These are phyloP conservation scores for rat (Rattus norvegicus) DNA, from an alignment of 2,113 vertebrate species.

Conservation along the genomic window DNA sequence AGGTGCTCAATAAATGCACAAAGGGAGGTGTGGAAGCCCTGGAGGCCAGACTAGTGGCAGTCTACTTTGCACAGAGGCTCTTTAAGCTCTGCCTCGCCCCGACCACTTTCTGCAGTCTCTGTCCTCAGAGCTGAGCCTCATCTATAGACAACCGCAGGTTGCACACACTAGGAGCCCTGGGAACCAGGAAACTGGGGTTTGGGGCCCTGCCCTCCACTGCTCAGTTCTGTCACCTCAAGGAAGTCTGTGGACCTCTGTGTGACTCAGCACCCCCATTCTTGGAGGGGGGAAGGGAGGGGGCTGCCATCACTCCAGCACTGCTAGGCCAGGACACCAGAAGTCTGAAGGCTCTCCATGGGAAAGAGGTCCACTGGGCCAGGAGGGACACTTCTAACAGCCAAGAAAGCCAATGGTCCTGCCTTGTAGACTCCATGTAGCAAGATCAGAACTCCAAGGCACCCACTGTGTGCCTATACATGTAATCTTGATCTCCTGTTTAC, in stretches of 20 bases:
- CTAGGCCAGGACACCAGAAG: neutral
- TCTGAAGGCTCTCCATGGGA: neutral
- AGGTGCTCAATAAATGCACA: neutral
- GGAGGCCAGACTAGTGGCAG: accelerated
- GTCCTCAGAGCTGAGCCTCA: accelerated
- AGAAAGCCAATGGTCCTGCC: neutral
- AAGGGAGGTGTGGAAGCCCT: accelerated
- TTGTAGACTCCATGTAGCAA: accelerated
- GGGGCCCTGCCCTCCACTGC: neutral
- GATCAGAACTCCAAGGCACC: neutral
- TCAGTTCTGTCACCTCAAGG: neutral
- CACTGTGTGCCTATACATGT: neutral
- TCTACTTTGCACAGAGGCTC: too few relatives aligned
- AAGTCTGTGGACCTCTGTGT: neutral
- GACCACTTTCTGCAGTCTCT: accelerated
- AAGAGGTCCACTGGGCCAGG: too few relatives aligned
- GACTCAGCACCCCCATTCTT: neutral
- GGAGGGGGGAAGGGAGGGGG: neutral
- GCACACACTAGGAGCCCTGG: neutral
- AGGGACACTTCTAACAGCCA: neutral
- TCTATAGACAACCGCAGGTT: accelerated
- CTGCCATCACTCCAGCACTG: neutral
- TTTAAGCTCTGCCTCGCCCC: accelerated
- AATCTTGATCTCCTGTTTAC: neutral
- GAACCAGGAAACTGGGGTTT: constrained; percentile 40